These are phyloP conservation scores for Gallirallus australis DNA, from an alignment of 2,797 vertebrate species.

Conservation along the genomic window DNA sequence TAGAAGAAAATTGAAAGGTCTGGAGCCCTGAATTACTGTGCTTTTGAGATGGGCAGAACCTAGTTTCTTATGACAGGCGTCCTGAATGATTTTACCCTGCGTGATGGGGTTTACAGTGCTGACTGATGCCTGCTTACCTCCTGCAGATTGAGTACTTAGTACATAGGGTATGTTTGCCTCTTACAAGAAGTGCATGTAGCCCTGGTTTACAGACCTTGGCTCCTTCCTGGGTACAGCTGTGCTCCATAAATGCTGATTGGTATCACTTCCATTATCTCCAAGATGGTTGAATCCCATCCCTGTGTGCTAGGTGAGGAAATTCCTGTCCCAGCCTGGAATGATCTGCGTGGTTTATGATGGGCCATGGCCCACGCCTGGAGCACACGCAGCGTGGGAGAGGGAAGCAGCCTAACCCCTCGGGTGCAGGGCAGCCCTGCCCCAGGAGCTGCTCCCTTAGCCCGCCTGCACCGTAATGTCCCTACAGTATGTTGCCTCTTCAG, in stretches of 20 bases:
- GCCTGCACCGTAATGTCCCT: neutral
- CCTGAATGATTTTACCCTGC: neutral
- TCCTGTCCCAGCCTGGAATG: neutral
- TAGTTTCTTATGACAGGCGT: neutral
- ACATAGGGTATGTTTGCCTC: neutral
- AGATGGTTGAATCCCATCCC: neutral
- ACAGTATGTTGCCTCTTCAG: neutral
- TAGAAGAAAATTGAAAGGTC: neutral
- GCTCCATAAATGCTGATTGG: neutral
- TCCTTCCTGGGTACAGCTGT: neutral
- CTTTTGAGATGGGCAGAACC: neutral
- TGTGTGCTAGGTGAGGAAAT: neutral
- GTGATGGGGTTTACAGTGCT: neutral
- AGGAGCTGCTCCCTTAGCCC: neutral
- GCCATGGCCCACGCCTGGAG: fast-evolving
- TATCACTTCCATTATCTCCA: neutral
- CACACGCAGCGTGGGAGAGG: fast-evolving
- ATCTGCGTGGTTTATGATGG: fast-evolving
- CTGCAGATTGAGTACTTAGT: neutral
- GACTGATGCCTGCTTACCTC: neutral
- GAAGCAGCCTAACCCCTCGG: neutral
- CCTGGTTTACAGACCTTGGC: neutral
- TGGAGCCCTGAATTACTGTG: neutral
- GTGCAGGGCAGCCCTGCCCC: fast-evolving
- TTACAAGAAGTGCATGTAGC: neutral